Conservation (phyloP, 2,888 invertebrate species). For the Onchidella celtica region DNA sequence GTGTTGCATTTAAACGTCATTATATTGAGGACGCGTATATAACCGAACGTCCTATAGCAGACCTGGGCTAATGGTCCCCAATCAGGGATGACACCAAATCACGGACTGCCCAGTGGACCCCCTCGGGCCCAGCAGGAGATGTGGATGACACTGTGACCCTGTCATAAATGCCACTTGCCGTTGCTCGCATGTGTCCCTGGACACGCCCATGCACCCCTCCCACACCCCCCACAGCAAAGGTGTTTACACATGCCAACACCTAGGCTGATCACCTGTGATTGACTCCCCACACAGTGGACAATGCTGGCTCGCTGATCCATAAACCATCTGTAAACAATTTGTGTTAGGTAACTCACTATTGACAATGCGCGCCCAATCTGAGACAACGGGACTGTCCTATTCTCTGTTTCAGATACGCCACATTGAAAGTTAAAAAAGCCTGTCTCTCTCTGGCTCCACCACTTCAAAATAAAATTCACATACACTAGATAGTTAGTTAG, state of each 20-base stretch:
- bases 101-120: background rate
- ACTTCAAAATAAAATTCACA: too few species aligned
- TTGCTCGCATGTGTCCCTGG: background rate
- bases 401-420: too few species aligned
- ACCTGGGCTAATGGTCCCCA: background rate
- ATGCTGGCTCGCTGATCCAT: background rate
- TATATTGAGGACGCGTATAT: background rate
- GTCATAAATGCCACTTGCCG: conserved; percentile 24
- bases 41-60: background rate
- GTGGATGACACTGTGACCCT: background rate
- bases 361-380: too few species aligned
- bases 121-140: background rate
- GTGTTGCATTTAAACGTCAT: background rate
- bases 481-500: too few species aligned
- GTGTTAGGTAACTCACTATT: too few species aligned
- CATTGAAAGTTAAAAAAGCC: too few species aligned
- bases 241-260: conserved; percentile 28
- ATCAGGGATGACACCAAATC: conserved; percentile 2
- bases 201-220: background rate
- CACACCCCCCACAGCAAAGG: background rate
- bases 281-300: background rate
- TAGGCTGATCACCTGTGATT: background rate
- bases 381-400: too few species aligned
- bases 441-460: too few species aligned
- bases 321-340: background rate